phyloP scores from a whole-genome alignment of 2,888 invertebrate genomes.

The Acronicta aceris region DNA sequence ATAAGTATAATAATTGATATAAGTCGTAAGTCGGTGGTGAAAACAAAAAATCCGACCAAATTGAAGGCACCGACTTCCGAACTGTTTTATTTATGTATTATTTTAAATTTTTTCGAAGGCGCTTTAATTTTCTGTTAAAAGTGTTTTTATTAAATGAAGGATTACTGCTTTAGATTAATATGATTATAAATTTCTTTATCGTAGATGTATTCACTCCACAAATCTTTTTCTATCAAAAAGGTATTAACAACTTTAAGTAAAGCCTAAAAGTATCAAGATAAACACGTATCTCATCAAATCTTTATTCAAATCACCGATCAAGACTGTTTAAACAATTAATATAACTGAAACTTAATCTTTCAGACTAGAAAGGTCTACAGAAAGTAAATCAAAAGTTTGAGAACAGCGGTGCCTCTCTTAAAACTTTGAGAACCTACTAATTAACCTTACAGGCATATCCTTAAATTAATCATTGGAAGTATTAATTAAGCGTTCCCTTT shows the following conservation, averaged over 20 bases:
- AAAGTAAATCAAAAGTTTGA: slow-evolving; percentile 16
- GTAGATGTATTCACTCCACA: too few species aligned
- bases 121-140: too few species aligned
- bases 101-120: too few species aligned
- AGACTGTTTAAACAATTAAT: slow-evolving; percentile 15
- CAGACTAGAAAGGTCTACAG: slow-evolving; percentile 3
- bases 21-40: too few species aligned
- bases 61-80: too few species aligned
- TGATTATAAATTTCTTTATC: too few species aligned
- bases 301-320: neutral
- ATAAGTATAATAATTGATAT: too few species aligned
- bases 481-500: slow-evolving; percentile 10
- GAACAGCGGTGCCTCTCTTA: neutral
- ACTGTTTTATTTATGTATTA: too few species aligned
- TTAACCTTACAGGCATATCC: slow-evolving; percentile 15
- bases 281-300: neutral
- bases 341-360: slow-evolving; percentile 5
- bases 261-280: slow-evolving; percentile 3
- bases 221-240: neutral
- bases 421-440: slow-evolving; percentile 10
- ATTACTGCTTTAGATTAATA: too few species aligned
- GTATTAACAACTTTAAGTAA: slow-evolving; percentile 2
- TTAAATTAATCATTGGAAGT: slow-evolving; percentile 10
- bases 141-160: too few species aligned
- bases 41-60: too few species aligned